phyloP scores from a whole-genome alignment of 2,888 invertebrate genomes.

The Brachypalpus laphriformis region DNA sequence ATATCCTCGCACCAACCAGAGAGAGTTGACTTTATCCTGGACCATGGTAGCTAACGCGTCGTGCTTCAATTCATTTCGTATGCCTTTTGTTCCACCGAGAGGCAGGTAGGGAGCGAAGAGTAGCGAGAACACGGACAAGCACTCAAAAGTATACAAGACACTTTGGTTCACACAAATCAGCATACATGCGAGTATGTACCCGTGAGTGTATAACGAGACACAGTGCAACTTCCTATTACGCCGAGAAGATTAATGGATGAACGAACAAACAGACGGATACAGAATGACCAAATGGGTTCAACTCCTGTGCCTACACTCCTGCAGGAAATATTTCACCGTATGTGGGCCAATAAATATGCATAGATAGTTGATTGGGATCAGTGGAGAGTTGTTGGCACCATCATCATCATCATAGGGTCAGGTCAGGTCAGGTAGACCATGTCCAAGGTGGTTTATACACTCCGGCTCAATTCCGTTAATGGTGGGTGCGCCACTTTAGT shows the following conservation, averaged over 20 bases:
- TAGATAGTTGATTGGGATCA: slow-evolving; percentile 75
- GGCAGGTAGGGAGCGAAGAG: not conserved
- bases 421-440: slow-evolving; percentile 66
- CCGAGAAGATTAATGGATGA: slow-evolving; percentile 73
- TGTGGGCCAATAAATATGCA: slow-evolving; percentile 82
- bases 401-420: slow-evolving; percentile 65
- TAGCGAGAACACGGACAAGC: slow-evolving; percentile 37
- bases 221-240: slow-evolving; percentile 69
- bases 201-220: slow-evolving; percentile 70
- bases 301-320: slow-evolving; percentile 39
- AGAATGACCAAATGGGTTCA: slow-evolving; percentile 52
- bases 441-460: slow-evolving; percentile 74
- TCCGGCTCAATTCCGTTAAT: slow-evolving; percentile 73
- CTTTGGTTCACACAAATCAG: slow-evolving; percentile 73
- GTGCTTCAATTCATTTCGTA: slow-evolving; percentile 71
- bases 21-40: slow-evolving; percentile 34
- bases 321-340: slow-evolving; percentile 81
- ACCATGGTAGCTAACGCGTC: slow-evolving; percentile 32
- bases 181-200: slow-evolving; percentile 74
- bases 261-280: slow-evolving; percentile 64
- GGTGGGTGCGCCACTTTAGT: slow-evolving; percentile 73
- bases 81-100: slow-evolving; percentile 64
- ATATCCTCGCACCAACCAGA: slow-evolving; percentile 24
- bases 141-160: slow-evolving; percentile 71
- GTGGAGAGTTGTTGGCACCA: slow-evolving; percentile 71